A percentile compares a stretch with the other conserved stretches of the same genome.
These are phyloP conservation scores for Australoheros scitulus DNA, from an alignment of 2,113 vertebrate species.

Conservation along the genomic window DNA sequence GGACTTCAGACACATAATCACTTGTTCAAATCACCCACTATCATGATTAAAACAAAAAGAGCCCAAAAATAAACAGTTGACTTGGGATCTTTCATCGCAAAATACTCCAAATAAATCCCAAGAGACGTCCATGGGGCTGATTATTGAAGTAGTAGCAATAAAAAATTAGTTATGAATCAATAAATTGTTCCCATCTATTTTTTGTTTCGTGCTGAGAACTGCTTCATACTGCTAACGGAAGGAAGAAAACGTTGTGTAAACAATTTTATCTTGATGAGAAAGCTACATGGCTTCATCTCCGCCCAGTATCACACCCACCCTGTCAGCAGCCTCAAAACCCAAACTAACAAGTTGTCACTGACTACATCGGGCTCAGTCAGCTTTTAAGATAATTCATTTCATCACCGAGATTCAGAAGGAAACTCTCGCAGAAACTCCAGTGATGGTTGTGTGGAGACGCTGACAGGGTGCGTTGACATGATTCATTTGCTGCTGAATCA, in stretches of 20 bases:
- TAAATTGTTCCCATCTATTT: accelerated
- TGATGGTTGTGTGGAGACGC: constrained; percentile 25
- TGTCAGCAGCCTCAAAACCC: constrained; percentile 3
- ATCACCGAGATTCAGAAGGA: not conserved
- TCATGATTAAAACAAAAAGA: not conserved
- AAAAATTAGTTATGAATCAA: not conserved
- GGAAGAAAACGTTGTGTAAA: constrained; percentile 37
- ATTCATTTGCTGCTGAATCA: not conserved
- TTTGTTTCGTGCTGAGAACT: not conserved
- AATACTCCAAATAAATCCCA: not conserved
- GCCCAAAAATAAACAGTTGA: not conserved
- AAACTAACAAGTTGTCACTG: constrained; percentile 11
- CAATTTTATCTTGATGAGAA: constrained; percentile 57
- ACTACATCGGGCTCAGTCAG: not conserved
- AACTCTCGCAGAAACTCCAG: not conserved
- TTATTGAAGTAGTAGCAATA: not conserved
- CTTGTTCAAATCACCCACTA: not conserved
- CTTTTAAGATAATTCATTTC: not conserved
- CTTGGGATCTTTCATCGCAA: not conserved
- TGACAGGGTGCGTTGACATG: constrained; percentile 25
- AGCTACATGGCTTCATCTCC: constrained; percentile 40
- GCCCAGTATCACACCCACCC: constrained; percentile 65
- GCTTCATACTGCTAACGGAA: constrained; percentile 13
- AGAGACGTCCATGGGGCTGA: not conserved
- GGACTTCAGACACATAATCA: not conserved